phyloP scores from a whole-genome alignment of 2,797 vertebrate genomes.

The Mormyrops attenuatus region DNA sequence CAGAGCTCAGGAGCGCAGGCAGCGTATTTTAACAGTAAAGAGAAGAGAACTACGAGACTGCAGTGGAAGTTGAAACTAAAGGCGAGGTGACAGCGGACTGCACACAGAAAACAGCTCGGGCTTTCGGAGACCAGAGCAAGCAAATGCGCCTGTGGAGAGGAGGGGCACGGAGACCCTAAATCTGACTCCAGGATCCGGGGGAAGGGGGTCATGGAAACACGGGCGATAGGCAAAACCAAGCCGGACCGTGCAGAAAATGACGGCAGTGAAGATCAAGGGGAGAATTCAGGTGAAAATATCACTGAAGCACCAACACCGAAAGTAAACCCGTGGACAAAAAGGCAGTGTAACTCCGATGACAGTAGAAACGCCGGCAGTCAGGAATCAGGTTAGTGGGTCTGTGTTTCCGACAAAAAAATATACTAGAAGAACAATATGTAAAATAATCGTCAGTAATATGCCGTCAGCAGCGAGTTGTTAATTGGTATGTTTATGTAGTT shows the following conservation, averaged over 20 bases:
- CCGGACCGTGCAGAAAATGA: conserved; percentile 59
- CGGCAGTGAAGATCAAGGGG: conserved; percentile 40
- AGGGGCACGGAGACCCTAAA: conserved; percentile 35
- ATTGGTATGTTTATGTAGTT: background rate
- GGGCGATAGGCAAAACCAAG: conserved; percentile 43
- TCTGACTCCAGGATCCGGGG: conserved; percentile 26
- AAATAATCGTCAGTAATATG: background rate
- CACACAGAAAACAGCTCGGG: background rate
- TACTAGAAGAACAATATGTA: background rate
- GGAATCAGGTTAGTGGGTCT: conserved; percentile 32
- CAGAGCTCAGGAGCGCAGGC: background rate
- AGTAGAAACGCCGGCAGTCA: background rate
- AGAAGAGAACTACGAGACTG: background rate
- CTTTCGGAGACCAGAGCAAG: background rate
- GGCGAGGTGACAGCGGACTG: background rate
- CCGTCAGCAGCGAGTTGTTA: background rate
- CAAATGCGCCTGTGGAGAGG: conserved; percentile 19
- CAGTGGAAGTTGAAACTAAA: background rate
- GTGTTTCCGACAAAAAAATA: background rate
- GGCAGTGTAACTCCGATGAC: background rate
- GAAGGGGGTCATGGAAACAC: conserved; percentile 35
- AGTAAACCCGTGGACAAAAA: conserved; percentile 16
- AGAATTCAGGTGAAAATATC: background rate
- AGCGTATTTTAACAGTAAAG: background rate
- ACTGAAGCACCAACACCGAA: background rate